These are phyloP conservation scores for Volucella inanis DNA, from an alignment of 2,888 invertebrate species.

Conservation along the genomic window DNA sequence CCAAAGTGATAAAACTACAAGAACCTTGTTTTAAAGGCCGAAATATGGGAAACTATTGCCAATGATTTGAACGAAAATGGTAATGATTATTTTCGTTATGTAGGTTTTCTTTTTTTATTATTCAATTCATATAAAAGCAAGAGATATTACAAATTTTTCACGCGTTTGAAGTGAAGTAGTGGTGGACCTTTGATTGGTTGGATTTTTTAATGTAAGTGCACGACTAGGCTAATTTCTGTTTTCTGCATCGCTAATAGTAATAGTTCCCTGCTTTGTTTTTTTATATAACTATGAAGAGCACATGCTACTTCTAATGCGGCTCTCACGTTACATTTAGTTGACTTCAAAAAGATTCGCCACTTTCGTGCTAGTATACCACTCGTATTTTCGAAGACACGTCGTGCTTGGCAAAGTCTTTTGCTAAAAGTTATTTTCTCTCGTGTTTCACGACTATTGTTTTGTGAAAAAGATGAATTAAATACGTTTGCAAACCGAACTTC, in stretches of 20 bases:
- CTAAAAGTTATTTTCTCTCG: too few relatives aligned
- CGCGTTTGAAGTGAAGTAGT: constrained; percentile 12
- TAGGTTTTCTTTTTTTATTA: constrained; percentile 10
- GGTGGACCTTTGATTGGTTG: constrained; percentile 11
- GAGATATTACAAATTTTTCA: background rate
- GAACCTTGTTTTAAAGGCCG: background rate
- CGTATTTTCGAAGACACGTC: too few relatives aligned
- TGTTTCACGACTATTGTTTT: too few relatives aligned
- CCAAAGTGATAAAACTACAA: too few relatives aligned
- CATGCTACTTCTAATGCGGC: background rate
- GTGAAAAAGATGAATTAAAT: too few relatives aligned
- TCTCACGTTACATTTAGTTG: background rate
- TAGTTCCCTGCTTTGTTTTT: constrained; percentile 8
- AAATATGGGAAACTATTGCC: background rate
- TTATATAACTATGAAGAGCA: constrained; percentile 12
- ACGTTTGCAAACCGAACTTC: too few relatives aligned
- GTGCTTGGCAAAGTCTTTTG: too few relatives aligned
- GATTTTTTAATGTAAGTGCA: constrained; percentile 13
- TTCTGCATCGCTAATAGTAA: background rate
- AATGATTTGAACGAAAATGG: constrained; percentile 4
- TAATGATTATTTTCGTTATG: background rate
- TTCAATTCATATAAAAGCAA: constrained; percentile 1
- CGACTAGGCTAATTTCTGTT: background rate
- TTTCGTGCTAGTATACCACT: constrained; percentile 3
- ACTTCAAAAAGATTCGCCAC: background rate